Evolutionary conservation across 2,113 vertebrate species (phyloP), one percentile per base, ranked within the genome.

Genomic region (Nothoprocta perdicaria): DNA sequence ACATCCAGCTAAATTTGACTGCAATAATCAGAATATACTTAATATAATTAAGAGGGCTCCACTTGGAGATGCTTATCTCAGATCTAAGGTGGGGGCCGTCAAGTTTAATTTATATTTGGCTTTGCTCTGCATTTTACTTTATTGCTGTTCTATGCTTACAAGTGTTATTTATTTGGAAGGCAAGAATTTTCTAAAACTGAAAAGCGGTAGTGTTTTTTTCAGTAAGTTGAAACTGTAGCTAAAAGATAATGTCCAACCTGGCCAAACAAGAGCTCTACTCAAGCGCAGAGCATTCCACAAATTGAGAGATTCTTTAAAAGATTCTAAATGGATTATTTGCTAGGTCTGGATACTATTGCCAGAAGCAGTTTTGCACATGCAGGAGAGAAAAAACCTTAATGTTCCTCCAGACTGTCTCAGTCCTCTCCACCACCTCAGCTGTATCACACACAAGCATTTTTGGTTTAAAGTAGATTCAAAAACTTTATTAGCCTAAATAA

Each of bases 401-500:
- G 52, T 41, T 52, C 23, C 46, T 71, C 68, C 33, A 48, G 77
- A 38, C 69, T 65, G 24, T 35, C 52, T 15, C 24, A 45, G 46
- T 9, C 45, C 29, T 38, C 24, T n/a, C 15, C 10, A 19, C 76
- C 17, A 10, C 15, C n/a, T 71, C 8, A 2, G 6, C 57, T 65
- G 57, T 1, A 60, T 8, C 58, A 63, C 31, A 74, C 8, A 13
- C 3, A 57, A 31, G n/a, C 60, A 27, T 35, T 33, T 1, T 1
- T 3, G 4, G 29, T 40, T 92, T 66, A 45, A 84, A 90, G 45
- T 33, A 53, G 17, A 75, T 65, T 53, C 60, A 80, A 92, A 55
- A 83, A 12, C 83, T 96, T 96, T 96, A 96, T 94, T 95, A 53
- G 27, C 61, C 58, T 79, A 69, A 62, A 75, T 83, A 82, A 52